A percentile compares a stretch with the other conserved stretches of the same genome.
These are phyloP conservation scores for Indri indri DNA, from an alignment of 2,113 vertebrate genomes.

Conservation along the genomic window DNA sequence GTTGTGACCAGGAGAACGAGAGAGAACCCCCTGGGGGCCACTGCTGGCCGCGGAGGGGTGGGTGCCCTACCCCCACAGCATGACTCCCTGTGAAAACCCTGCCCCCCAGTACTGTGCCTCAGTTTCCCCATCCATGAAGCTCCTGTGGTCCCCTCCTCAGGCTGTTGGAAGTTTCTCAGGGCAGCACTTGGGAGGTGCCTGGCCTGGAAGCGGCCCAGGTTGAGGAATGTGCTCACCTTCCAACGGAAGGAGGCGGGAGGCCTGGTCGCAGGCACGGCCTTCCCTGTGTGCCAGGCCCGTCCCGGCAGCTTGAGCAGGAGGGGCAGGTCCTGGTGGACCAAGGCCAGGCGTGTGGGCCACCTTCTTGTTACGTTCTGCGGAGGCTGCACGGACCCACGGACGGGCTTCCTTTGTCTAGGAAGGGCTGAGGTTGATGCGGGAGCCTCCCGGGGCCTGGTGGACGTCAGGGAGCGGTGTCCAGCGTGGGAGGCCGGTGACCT, in stretches of 20 bases:
- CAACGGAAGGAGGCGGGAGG: too few species aligned
- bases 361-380: background rate
- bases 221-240: too few species aligned
- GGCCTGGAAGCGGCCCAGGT: background rate
- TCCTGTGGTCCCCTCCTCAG: background rate
- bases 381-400: too few species aligned
- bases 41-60: background rate
- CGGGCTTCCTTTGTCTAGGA: background rate
- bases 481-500: background rate
- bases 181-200: background rate
- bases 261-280: background rate
- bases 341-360: fast-evolving
- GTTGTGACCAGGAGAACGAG: background rate
- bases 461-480: fast-evolving
- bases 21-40: background rate
- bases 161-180: background rate
- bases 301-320: background rate
- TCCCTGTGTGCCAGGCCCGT: background rate
- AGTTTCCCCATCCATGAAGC: background rate
- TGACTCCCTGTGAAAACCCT: background rate
- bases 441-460: background rate
- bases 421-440: background rate
- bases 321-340: background rate
- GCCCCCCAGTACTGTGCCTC: background rate
- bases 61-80: background rate